phyloP scores from a whole-genome alignment of 2,797 vertebrate species.

The Apodemus agrarius region DNA sequence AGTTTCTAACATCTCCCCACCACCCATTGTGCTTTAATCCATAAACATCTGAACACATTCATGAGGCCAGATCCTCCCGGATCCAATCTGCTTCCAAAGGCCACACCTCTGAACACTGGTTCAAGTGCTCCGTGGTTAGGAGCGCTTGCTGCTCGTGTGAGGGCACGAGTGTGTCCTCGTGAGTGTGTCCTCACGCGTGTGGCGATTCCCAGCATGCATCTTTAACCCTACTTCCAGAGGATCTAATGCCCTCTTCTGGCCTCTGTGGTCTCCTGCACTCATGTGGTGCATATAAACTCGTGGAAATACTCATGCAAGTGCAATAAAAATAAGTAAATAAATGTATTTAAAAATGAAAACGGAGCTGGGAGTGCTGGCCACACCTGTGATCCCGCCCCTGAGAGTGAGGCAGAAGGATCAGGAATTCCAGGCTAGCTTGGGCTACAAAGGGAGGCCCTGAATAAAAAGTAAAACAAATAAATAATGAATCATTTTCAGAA shows the following conservation, averaged over 20 bases:
- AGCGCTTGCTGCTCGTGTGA: neutral
- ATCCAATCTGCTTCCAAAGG: neutral
- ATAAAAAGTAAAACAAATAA: neutral
- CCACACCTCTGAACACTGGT: neutral
- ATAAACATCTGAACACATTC: neutral
- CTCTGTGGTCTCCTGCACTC: neutral
- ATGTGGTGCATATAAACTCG: neutral
- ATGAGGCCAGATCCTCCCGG: neutral
- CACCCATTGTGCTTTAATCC: neutral
- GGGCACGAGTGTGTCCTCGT: too few relatives aligned
- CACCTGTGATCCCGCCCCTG: neutral
- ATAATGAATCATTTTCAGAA: constrained; percentile 9
- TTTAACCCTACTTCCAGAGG: neutral
- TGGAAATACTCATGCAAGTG: neutral
- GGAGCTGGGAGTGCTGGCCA: neutral
- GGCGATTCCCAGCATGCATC: neutral
- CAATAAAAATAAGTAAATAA: neutral
- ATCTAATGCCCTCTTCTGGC: neutral
- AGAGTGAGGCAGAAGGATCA: neutral
- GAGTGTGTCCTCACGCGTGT: too few relatives aligned
- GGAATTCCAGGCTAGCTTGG: neutral
- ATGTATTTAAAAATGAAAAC: constrained; percentile 19
- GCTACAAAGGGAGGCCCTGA: neutral
- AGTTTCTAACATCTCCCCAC: too few relatives aligned
- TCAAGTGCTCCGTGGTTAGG: neutral